A percentile compares a stretch with the other conserved stretches of the same genome.
phyloP scores from a whole-genome alignment of 2,113 vertebrate genomes.

The Atrichornis clamosus region DNA sequence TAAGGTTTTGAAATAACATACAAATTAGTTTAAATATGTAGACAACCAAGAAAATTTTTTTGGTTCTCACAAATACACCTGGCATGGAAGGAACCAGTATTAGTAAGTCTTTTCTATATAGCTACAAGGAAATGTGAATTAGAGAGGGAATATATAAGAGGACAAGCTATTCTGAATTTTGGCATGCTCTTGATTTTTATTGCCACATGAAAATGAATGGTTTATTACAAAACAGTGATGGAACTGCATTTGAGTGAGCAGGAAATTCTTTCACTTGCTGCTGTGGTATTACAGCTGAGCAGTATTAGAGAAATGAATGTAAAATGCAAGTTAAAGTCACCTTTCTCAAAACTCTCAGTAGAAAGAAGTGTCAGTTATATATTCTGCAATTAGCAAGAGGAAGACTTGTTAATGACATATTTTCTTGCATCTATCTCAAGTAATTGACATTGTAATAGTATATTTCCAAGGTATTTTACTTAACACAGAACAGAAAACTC shows the following conservation, averaged over 20 bases:
- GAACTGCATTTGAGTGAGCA: neutral
- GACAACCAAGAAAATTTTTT: neutral
- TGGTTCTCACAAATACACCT: neutral
- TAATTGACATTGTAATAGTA: neutral
- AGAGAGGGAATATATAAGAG: neutral
- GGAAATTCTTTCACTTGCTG: neutral
- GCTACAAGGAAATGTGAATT: neutral
- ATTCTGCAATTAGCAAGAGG: neutral
- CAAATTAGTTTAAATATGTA: neutral
- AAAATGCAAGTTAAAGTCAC: neutral
- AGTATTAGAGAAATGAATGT: neutral
- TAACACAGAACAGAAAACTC: neutral
- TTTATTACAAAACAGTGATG: slow-evolving; percentile 3
- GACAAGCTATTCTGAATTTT: neutral
- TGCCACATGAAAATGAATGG: neutral
- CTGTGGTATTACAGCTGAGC: neutral
- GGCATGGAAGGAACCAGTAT: neutral
- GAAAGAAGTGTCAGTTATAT: neutral
- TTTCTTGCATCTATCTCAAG: neutral
- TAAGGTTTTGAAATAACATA: neutral
- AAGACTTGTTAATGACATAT: neutral
- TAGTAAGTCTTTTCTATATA: neutral
- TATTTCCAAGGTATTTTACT: neutral
- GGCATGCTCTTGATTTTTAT: neutral
- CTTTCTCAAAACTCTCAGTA: neutral